A percentile compares a stretch with the other conserved stretches of the same genome.
phyloP scores from a whole-genome alignment of 1,140 invertebrate species.

The Listronotus oregonensis region DNA sequence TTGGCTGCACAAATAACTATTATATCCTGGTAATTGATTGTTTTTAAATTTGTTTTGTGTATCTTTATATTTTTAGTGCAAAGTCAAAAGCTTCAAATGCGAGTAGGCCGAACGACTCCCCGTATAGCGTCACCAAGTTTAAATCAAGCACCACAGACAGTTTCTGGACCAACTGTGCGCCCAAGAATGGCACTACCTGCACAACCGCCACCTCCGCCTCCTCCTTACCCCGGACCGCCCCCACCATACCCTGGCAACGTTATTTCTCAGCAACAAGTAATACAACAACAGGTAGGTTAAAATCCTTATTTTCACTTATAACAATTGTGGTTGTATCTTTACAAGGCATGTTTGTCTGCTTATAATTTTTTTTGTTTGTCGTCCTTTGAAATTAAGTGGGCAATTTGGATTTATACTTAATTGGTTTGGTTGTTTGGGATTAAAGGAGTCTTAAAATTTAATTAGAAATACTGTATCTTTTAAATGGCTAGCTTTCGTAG shows the following conservation, averaged over 20 bases:
- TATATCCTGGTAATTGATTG: no score
- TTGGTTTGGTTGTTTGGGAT: no score
- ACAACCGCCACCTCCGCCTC: slow-evolving; percentile 66
- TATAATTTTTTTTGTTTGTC: slow-evolving; percentile 51
- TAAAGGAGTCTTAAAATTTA: no score
- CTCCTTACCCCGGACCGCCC: slow-evolving; percentile 66
- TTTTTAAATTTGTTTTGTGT: no score
- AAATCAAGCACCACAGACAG: slow-evolving; percentile 51
- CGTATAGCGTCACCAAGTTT: slow-evolving; percentile 42
- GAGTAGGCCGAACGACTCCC: slow-evolving; percentile 42
- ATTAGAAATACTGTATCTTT: no score
- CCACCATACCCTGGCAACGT: slow-evolving; percentile 69
- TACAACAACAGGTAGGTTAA: slow-evolving; percentile 38
- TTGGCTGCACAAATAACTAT: no score
- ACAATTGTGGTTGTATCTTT: background rate
- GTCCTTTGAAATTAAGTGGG: slow-evolving; percentile 53
- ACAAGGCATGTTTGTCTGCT: slow-evolving; percentile 38
- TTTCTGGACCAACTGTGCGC: slow-evolving; percentile 43
- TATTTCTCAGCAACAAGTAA: slow-evolving; percentile 45
- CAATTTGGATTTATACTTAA: slow-evolving; percentile 35
- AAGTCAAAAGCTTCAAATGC: slow-evolving; percentile 54
- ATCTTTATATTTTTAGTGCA: slow-evolving; percentile 45
- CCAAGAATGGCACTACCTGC: slow-evolving; percentile 47
- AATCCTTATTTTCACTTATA: background rate
- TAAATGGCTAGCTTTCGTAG: no score